Evolutionary conservation across 2,888 invertebrate species (phyloP).

Genomic region (Callinectes sapidus): DNA sequence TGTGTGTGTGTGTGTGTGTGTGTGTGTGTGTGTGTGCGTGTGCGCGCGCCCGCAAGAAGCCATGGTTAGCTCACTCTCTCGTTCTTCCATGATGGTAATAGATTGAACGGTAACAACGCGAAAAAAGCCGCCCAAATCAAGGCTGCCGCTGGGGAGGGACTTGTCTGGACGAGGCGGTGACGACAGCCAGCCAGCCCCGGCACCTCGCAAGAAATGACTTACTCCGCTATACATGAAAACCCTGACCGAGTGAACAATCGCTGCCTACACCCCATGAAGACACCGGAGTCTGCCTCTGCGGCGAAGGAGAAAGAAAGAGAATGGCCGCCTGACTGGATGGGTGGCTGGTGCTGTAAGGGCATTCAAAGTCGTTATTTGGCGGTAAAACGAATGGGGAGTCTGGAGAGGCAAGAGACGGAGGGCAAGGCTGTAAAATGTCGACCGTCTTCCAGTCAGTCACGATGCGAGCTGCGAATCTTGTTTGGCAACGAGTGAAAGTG

Average conservation of each 20-base stretch:
- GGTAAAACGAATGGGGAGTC: too few species aligned
- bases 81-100: background rate
- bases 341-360: too few species aligned
- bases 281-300: background rate
- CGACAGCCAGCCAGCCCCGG: background rate
- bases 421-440: background rate
- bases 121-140: background rate
- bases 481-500: slow-evolving; percentile 33
- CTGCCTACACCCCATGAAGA: background rate
- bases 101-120: background rate
- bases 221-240: background rate
- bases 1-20: slow-evolving; percentile 20
- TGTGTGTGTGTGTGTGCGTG: too few species aligned
- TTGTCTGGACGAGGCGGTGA: background rate
- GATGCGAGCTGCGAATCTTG: background rate
- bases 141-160: background rate
- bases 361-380: too few species aligned
- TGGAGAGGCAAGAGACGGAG: background rate
- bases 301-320: background rate
- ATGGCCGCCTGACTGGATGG: too few species aligned
- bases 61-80: background rate
- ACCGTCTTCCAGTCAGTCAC: slow-evolving; percentile 5
- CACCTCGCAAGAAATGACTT: background rate
- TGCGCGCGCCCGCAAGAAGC: background rate
- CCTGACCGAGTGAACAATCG: background rate